Evolutionary conservation across 1,140 invertebrate genomes (phyloP).

Genomic region (Caenorhabditis inopinata): DNA sequence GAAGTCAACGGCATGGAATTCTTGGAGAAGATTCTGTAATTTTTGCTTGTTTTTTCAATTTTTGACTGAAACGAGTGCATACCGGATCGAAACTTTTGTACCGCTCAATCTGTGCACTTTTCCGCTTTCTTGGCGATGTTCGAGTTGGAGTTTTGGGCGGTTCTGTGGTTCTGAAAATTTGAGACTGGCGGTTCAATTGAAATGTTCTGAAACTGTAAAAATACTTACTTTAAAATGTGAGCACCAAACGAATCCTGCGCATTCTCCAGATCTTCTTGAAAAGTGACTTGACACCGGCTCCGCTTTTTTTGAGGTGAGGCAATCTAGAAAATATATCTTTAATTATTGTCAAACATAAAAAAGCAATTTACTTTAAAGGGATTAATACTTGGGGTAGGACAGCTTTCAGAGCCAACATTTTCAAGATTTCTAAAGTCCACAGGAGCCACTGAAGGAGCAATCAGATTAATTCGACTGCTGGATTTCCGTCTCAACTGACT

Average conservation of each 20-base stretch:
- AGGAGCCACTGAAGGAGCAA: neutral
- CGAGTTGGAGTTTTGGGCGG: neutral
- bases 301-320: neutral
- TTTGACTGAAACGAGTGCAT: neutral
- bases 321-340: neutral
- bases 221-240: neutral
- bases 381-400: neutral
- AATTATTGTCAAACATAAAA: no score
- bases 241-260: neutral
- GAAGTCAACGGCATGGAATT: slow-evolving; percentile 2
- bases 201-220: neutral
- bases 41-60: no score
- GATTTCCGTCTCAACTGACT: neutral
- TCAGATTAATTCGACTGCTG: neutral
- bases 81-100: slow-evolving; percentile 7
- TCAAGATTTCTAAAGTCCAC: neutral
- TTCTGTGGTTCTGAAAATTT: neutral
- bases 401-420: neutral
- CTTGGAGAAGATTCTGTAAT: neutral
- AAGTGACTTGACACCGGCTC: neutral
- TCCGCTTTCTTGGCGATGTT: neutral
- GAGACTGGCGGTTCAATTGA: no score
- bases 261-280: neutral
- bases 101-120: neutral
- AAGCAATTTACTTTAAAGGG: neutral